Evolutionary conservation across 2,113 vertebrate genomes (phyloP).

Genomic region (Asarcornis scutulata): DNA sequence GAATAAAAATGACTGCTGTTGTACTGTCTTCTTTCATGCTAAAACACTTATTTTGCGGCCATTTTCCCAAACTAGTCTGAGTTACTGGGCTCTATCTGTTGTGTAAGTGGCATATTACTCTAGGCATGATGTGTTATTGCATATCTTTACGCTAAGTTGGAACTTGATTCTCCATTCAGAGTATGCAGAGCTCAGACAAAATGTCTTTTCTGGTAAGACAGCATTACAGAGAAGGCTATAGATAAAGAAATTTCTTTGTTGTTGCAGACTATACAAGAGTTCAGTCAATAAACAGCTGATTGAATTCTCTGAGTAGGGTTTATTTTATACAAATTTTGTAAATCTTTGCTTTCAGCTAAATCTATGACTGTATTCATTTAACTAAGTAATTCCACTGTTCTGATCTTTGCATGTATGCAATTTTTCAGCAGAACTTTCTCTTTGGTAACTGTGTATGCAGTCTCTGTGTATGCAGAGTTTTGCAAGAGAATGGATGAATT

Average conservation of each 20-base stretch:
- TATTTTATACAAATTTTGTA: neutral
- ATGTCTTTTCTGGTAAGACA: neutral
- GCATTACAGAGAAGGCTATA: neutral
- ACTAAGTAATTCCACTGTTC: neutral
- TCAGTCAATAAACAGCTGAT: neutral
- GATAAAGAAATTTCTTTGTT: neutral
- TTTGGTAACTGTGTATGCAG: neutral
- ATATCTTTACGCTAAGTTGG: neutral
- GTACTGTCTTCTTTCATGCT: neutral
- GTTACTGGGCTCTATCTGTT: constrained; percentile 14
- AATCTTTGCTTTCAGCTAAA: neutral
- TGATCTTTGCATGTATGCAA: neutral
- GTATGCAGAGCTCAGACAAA: neutral
- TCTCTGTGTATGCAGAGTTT: neutral
- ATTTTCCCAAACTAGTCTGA: neutral
- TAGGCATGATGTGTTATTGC: neutral
- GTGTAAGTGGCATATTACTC: neutral
- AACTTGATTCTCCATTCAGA: neutral
- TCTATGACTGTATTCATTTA: neutral
- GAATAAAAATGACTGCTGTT: neutral
- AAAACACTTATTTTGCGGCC: neutral
- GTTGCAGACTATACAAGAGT: neutral
- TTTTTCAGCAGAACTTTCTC: neutral
- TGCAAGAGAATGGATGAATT: neutral
- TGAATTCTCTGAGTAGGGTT: neutral